Conservation (phyloP, 2,113 vertebrate genomes). For the Emydocephalus ijimae region DNA sequence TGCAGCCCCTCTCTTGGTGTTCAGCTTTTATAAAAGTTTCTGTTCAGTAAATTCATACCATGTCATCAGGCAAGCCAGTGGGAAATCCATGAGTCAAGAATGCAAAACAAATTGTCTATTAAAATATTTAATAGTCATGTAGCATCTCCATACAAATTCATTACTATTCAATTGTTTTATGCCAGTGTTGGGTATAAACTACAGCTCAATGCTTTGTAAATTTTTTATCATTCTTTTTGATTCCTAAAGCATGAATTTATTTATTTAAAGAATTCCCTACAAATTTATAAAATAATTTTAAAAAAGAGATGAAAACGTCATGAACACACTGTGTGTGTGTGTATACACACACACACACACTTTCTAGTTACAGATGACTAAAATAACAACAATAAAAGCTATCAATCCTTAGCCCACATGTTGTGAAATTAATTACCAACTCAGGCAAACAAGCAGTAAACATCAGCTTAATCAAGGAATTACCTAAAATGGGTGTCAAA, state of each 20-base stretch:
- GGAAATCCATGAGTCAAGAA: constrained; percentile 1
- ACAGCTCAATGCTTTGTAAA: background rate
- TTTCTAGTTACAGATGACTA: background rate
- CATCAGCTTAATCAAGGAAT: background rate
- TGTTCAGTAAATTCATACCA: constrained; percentile 13
- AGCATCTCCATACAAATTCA: background rate
- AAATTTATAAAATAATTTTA: background rate
- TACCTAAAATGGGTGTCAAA: background rate
- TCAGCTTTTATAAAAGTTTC: constrained; percentile 20
- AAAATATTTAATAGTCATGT: constrained; percentile 26
- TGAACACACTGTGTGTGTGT: background rate
- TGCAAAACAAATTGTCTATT: constrained; percentile 2
- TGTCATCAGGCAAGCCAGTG: constrained; percentile 5
- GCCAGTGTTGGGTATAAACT: background rate
- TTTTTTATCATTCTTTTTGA: constrained; percentile 29
- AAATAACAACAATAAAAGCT: background rate
- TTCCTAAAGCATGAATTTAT: background rate
- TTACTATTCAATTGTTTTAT: background rate
- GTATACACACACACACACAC: too few relatives aligned
- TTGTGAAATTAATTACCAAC: background rate
- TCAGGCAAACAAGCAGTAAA: background rate
- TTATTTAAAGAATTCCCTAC: background rate
- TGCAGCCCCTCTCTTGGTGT: constrained; percentile 30
- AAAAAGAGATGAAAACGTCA: background rate
- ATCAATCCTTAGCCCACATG: background rate